Base-by-base conservation (phyloP, 2,888 invertebrate species). In the Archips crataeganus region DNA sequence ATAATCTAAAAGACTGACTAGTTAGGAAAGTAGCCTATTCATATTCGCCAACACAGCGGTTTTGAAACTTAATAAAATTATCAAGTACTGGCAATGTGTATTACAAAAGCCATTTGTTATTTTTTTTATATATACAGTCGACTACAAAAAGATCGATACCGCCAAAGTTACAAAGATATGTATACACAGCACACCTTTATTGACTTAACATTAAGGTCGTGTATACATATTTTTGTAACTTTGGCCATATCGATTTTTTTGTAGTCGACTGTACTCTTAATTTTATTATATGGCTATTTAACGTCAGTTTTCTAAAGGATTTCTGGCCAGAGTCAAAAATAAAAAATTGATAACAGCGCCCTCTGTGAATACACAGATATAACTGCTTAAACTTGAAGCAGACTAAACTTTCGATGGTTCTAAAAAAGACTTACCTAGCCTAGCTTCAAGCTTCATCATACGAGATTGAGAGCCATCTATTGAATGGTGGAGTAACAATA, bases 401-500 rank as follows among this genome's bases (percentile, higher is more conserved):
- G 2, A 2, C 51, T 8, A 23, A 23, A n/a, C 13, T 15, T 23
- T 23, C 1, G 23, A 23, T 23, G 23, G 23, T 23, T 23, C 23
- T 23, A 23, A 23, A 23, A 23, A 23, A 23, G 23, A 23, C 23
- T 0, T 23, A 23, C n/a, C 3, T 47, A 47, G 45, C n/a, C 3
- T 47, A 47, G 45, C 23, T 23, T 51, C 23, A 1, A 23, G 54
- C 8, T 23, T 54, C 49, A 4, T 6, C 42, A 42, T 47, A 10
- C n/a, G 5, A 11, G 9, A 64, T 10, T 39, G 9, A 69, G 74
- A 70, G 74, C 70, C 74, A 74, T 74, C 74, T 74, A 60, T 60
- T 45, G 60, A 23, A 39, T 45, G n/a, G 3, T 6, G 9, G 4
- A 54, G 23, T 36, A 74, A 74, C 65, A 61, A 65, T 32, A 70